Evolutionary conservation across 2,797 vertebrate genomes (phyloP), one percentile per base, ranked within the genome.

Genomic region (Heteromormyrus szaboi): DNA sequence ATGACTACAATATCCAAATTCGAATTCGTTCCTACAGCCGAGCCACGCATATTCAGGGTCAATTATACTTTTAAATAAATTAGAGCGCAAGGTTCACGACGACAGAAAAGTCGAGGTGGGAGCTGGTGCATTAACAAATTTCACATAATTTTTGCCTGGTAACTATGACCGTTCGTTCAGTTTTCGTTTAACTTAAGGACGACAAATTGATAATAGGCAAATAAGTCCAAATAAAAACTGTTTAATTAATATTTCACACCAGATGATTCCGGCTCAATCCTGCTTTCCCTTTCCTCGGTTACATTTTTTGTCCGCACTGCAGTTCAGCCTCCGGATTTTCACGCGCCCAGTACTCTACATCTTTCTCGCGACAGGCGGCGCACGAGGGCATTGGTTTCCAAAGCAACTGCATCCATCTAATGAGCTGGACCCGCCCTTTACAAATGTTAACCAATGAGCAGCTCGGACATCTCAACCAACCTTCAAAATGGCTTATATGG

Each of bases 281-380:
- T 44, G 54, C 53, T 53, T 88, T 22, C 84, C 50, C 53, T 81
- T 83, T 86, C 53, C 88, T 76, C 72, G 29, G 37, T 86, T 89
- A 17, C 37, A 65, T 86, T 90, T 92, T 90, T 90, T 90, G 89
- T 91, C 93, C 92, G 93, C 93, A 93, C 90, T 93, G 92, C 93
- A 92, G 92, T 89, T 88, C 81, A 48, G 68, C 54, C 88, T 54
- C 83, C 79, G 22, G 86, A 72, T 51, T 37, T 48, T 44, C 79
- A 84, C 79, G 79, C 86, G 51, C 76, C 81, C 59, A 72, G 56
- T 79, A 59, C 56, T 84, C 84, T 48, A 79, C 88, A 84, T 87
- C 91, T 87, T 89, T 54, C 68, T 86, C 62, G 62, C 90, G 90
- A 89, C 89, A 91, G 90, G 90, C 89, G 89, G 89, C 91, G 90